Percentiles rank a stretch among this genome's conserved stretches.
Conservation (phyloP, 2,888 invertebrate species). For the Mylabris sibirica region DNA sequence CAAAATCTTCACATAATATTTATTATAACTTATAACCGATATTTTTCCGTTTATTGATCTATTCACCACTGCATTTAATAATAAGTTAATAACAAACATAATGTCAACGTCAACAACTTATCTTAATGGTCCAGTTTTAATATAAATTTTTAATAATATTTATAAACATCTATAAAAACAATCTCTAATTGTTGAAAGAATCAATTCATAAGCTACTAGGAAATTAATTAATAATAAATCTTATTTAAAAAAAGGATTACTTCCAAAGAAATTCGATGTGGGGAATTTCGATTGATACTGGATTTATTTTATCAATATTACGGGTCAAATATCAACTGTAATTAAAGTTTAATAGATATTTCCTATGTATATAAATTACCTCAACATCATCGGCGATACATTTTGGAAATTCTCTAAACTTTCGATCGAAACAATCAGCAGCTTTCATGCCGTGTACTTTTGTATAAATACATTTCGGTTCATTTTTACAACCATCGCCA, state of each 20-base stretch:
- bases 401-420: conserved; percentile 52
- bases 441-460: conserved; percentile 50
- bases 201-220: neutral
- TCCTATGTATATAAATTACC: conserved; percentile 42
- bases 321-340: neutral
- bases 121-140: neutral
- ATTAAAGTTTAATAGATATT: neutral
- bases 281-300: neutral
- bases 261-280: neutral
- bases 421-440: conserved; percentile 55
- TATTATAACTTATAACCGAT: too few relatives aligned
- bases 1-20: too few relatives aligned
- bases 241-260: neutral
- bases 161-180: neutral
- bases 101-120: neutral
- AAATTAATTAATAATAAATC: neutral
- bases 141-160: neutral
- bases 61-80: neutral
- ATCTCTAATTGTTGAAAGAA: neutral
- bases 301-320: neutral
- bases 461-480: conserved; percentile 44
- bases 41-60: too few relatives aligned
- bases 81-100: neutral
- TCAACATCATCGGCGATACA: conserved; percentile 54
- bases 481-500: conserved; percentile 40